Evolutionary conservation across 2,888 invertebrate genomes (phyloP), one percentile per base, ranked within the genome.

Genomic region (Petrolisthes manimaculis): DNA sequence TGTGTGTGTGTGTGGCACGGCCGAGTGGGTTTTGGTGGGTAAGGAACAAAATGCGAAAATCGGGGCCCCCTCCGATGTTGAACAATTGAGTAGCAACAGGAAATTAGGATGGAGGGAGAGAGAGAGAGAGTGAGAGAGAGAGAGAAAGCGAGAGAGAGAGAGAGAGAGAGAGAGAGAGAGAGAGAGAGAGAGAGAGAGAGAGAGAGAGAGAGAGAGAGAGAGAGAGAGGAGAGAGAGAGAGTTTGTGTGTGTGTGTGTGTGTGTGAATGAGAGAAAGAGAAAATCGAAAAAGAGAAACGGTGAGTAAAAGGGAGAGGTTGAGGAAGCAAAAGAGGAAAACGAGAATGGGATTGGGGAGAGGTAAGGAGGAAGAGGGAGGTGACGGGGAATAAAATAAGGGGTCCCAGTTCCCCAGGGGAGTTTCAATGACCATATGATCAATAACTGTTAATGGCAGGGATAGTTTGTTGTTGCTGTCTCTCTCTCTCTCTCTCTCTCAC

Each of bases 361-460:
- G 24, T 37, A n/a, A 69, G 82, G 37, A 82, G 61, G 37, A 69
- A 67, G 69, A 24, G 24, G 37, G 51, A 82, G 82, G 61, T 24
- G 51, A 67, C 67, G 82, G 67, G 51, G 67, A 67, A 37, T 8
- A 14, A 56, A n/a, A 82, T 37, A 14, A 5, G n/a, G 74, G 74
- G 74, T 5, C 12, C 51, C n/a, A 18, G 61, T 61, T 56, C 86
- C 86, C 54, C 53, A 51, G 55, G 82, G 86, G 82, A 12, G 86
- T 86, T 75, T 86, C 82, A 51, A 86, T 86, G 86, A 75, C 86
- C 86, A 86, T 80, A 80, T 82, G 82, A 86, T 86, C 86, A 82
- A 86, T 86, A 86, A 86, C 74, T 86, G 75, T 82, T 86, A 86
- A 86, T 86, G 82, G 86, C 21, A 9, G 81, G 37, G 55, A n/a